Evolutionary conservation across 2,797 vertebrate genomes (phyloP).

Genomic region (Fistularia commersonii): DNA sequence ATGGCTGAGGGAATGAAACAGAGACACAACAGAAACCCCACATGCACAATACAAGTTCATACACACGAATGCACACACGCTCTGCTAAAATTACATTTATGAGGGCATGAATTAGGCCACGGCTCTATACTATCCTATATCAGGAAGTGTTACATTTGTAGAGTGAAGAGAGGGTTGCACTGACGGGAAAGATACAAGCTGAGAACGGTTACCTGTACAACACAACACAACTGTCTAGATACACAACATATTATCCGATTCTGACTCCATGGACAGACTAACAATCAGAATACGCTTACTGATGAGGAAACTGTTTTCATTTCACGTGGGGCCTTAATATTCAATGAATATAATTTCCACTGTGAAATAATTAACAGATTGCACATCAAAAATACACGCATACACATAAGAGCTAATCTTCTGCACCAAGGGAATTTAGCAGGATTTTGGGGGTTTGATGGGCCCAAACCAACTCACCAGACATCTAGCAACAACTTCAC

Average conservation of each 20-base stretch:
- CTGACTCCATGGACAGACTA: not conserved
- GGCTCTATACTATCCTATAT: conserved; percentile 26
- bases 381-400: conserved; percentile 9
- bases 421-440: conserved; percentile 27
- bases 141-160: conserved; percentile 28
- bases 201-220: conserved; percentile 3
- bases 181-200: conserved; percentile 13
- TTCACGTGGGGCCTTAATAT: not conserved
- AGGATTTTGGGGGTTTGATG: conserved; percentile 19
- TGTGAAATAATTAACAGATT: conserved; percentile 16
- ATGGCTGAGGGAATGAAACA: not conserved
- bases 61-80: conserved; percentile 8
- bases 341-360: not conserved
- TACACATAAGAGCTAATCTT: conserved; percentile 15
- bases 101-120: conserved; percentile 58
- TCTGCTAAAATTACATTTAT: conserved; percentile 53
- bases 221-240: not conserved
- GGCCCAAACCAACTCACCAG: conserved; percentile 31
- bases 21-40: not conserved
- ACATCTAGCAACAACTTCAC: conserved; percentile 52
- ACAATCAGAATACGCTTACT: not conserved
- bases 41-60: not conserved
- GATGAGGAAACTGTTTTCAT: no score
- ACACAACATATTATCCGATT: no score
- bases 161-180: conserved; percentile 24